A percentile compares a stretch with the other conserved stretches of the same genome.
Conservation (phyloP, 2,797 vertebrate species). For the Pipistrellus kuhlii region DNA sequence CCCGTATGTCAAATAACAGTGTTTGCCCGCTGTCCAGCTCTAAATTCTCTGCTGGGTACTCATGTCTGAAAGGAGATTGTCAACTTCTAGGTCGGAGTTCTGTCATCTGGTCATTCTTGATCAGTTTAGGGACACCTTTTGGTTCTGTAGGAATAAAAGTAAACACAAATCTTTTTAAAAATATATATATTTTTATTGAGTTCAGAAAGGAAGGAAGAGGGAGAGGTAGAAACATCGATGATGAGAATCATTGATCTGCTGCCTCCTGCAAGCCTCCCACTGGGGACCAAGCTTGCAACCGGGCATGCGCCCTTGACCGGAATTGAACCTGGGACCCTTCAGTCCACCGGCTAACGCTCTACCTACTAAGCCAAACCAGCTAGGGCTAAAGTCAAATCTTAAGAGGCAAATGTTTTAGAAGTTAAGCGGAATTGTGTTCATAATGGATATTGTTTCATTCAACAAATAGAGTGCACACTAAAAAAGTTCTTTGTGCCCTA, state of each 20-base stretch:
- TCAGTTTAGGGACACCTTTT: not conserved
- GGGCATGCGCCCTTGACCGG: no score
- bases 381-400: not conserved
- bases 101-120: not conserved
- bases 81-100: not conserved
- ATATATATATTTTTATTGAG: no score
- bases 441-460: conserved; percentile 11
- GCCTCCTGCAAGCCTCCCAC: no score
- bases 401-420: conserved; percentile 38
- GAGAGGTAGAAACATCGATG: no score
- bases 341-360: no score
- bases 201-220: no score
- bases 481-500: not conserved
- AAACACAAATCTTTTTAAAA: not conserved
- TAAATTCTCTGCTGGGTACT: not conserved
- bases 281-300: no score
- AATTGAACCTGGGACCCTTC: no score
- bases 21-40: not conserved
- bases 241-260: no score
- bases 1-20: not conserved
- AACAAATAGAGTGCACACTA: not conserved
- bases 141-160: conserved; percentile 3
- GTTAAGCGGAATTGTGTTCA: not conserved
- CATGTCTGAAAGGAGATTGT: not conserved
- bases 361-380: no score